These are phyloP conservation scores for Monopterus albus DNA, from an alignment of 2,113 vertebrate species.

Conservation along the genomic window DNA sequence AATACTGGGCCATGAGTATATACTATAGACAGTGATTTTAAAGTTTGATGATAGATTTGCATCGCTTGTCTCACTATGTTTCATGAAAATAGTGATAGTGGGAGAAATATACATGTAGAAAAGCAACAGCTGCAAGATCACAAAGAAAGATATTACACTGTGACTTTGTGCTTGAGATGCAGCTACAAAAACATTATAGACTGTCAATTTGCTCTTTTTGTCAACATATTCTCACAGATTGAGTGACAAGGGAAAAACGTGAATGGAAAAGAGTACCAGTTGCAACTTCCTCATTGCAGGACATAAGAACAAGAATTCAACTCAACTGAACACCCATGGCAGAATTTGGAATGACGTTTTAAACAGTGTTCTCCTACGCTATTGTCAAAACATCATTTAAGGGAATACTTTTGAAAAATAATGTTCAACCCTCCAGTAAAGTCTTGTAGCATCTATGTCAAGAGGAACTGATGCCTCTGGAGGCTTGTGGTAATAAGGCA, in stretches of 20 bases:
- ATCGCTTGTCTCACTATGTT: not conserved
- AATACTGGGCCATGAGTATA: no score
- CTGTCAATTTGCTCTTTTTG: not conserved
- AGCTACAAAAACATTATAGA: not conserved
- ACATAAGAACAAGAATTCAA: no score
- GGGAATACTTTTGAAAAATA: not conserved
- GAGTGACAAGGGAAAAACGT: no score
- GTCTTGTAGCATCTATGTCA: no score
- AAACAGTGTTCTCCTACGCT: not conserved
- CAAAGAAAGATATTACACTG: not conserved
- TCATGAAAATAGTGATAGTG: not conserved
- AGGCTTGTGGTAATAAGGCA: no score
- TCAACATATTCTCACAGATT: no score
- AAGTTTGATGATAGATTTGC: not conserved
- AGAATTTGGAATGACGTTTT: no score
- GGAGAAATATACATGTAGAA: no score
- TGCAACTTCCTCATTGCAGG: not conserved
- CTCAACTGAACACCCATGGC: no score
- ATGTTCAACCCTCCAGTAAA: not conserved
- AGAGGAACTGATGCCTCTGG: no score
- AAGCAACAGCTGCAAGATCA: not conserved
- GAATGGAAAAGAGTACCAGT: no score
- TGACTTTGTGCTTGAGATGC: not conserved
- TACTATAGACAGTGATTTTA: no score
- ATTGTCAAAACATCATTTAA: not conserved